Base-by-base conservation (phyloP, 2,797 vertebrate genomes). In the Alcedo atthis region DNA sequence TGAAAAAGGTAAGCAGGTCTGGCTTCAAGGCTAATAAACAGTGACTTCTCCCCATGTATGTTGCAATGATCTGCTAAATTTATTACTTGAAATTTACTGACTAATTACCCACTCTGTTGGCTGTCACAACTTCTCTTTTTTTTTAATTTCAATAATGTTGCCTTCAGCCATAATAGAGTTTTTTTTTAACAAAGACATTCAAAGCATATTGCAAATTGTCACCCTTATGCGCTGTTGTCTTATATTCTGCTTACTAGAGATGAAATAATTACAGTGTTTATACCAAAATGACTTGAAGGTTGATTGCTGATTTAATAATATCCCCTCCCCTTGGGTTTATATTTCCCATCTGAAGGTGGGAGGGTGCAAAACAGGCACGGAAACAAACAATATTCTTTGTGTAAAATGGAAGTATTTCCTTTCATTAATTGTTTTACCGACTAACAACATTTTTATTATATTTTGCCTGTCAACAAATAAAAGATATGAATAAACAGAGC, bases 181-280 rank as follows among this genome's bases (percentile, higher is more conserved):
- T 6, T 89, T 81, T 87, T 94, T 93, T 57, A 93, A 91, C 86
- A 94, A 90, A 92, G 90, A 95, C 90, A 91, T 92, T 71, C 70
- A 79, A 93, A 93, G 54, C 84, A 87, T 70, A 90, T 85, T 95
- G 92, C 83, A 94, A 93, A 91, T 81, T 81, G 77, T 94, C 75
- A 85, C 66, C 86, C 81, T 95, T 92, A 94, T 83, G 92, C 82
- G 85, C 93, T 87, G 77, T 83, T 94, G 87, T 78, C 78, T 95
- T 93, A 81, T 68, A 86, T 73, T 91, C 86, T 92, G 87, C 94
- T 96, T 90, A 82, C 55, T 74, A 86, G 73, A 94, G 90, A 96
- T 80, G 75, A 94, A 93, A 89, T 93, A 91, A 95, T 95, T 90
- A 93, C 91, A 90, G 87, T 89, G 87, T 92, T 94, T 93, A 87